A percentile compares a stretch with the other conserved stretches of the same genome.
Evolutionary conservation across 2,888 invertebrate species (phyloP).

Genomic region (Drosophila pseudotalamancana): DNA sequence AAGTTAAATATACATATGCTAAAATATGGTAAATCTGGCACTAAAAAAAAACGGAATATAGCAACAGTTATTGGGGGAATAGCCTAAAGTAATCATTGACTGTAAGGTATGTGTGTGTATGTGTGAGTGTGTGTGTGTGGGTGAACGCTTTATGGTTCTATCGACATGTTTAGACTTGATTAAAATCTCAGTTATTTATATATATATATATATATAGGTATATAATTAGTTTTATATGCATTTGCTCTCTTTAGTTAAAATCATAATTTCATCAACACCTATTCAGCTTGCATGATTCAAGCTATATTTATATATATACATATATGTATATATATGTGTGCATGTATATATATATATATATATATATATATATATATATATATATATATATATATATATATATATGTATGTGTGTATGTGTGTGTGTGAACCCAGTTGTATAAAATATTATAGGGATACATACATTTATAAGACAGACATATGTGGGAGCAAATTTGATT

Average conservation of each 20-base stretch:
- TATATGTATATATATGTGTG: slow-evolving; percentile 1
- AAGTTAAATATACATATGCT: slow-evolving; percentile 41
- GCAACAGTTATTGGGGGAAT: slow-evolving; percentile 39
- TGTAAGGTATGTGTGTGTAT: slow-evolving; percentile 27
- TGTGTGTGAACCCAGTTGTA: background rate
- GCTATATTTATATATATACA: slow-evolving; percentile 5
- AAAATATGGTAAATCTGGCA: slow-evolving; percentile 54
- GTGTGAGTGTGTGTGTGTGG: slow-evolving; percentile 31
- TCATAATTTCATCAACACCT: slow-evolving; percentile 36
- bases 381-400: background rate
- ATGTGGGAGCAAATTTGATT: slow-evolving; percentile 2
- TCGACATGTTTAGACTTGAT: slow-evolving; percentile 69
- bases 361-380: background rate
- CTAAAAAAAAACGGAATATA: slow-evolving; percentile 42
- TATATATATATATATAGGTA: slow-evolving; percentile 22
- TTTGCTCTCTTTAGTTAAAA: slow-evolving; percentile 31
- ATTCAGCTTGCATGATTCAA: slow-evolving; percentile 36
- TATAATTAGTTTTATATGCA: slow-evolving; percentile 30
- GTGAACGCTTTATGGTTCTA: slow-evolving; percentile 73
- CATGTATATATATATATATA: too few species aligned
- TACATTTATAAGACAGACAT: slow-evolving; percentile 4
- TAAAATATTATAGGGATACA: slow-evolving; percentile 12
- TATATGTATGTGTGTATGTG: background rate
- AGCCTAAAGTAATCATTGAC: slow-evolving; percentile 34
- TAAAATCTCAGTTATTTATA: slow-evolving; percentile 48